Evolutionary conservation across 2,797 vertebrate species (phyloP), one percentile per base, ranked within the genome.

Genomic region (Sebastes taczanowskii): DNA sequence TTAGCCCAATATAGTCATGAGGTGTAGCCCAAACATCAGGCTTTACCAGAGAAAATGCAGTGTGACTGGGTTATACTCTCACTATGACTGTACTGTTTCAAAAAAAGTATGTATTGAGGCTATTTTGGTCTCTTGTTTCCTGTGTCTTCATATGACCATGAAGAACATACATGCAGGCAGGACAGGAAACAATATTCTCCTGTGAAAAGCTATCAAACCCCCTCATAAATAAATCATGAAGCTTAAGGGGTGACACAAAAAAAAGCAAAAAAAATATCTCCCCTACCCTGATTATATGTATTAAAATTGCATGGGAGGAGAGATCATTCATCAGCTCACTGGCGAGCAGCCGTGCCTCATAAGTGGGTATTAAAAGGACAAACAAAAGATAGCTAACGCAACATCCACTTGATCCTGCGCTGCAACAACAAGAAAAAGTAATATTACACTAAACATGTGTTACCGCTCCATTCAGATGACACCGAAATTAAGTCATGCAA

Each of bases 1-100:
- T 89, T 78, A 90, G 53, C 23, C 53, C 22, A 76, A 53, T 78
- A 81, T 52, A 75, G 78, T 88, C 77, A 77, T 67, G 77, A 86
- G 65, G 58, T 77, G 64, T n/a, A 71, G 32, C 32, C 49, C 29
- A 59, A 86, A 77, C 32, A 68, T 46, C 53, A 55, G 60, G 10
- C 61, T 20, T 32, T 56, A 82, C 20, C 20, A 42, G 62, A 82
- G 58, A 79, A 81, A 89, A 78, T 62, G 73, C 59, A 68, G 27
- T 71, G 32, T 69, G 56, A 80, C 20, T 60, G 55, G 4, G 34
- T 69, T 62, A 60, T 62, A 68, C 46, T 91, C 53, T 80, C 71
- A 68, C 3, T 79, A 76, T 82, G 84, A 88, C 81, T 78, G 14
- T 42, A 38, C 30, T 32, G 55, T 69, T 63, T 80, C 22, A 69